Conservation (phyloP, 2,888 invertebrate species). For the Silvanus unidentatus region DNA sequence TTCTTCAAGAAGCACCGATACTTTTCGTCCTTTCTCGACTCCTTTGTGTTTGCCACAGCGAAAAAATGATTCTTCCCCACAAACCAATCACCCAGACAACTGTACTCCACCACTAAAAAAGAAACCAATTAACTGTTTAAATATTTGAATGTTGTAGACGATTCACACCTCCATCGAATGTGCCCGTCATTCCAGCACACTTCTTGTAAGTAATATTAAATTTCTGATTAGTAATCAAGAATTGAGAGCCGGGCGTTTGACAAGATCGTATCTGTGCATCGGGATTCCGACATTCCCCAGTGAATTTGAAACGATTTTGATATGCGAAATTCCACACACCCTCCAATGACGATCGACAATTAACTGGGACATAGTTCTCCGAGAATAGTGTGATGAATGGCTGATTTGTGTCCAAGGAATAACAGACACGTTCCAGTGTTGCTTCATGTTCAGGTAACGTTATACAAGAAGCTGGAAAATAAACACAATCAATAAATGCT, state of each 20-base stretch:
- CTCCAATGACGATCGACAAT: conserved; percentile 87
- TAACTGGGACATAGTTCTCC: conserved; percentile 83
- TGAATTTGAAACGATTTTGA: conserved; percentile 79
- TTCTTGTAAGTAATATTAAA: conserved; percentile 91
- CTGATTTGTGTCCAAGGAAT: conserved; percentile 67
- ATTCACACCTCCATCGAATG: conserved; percentile 64
- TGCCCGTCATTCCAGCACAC: conserved; percentile 84
- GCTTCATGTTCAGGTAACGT: conserved; percentile 61
- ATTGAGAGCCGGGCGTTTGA: conserved; percentile 93
- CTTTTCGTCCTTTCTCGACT: conserved; percentile 90
- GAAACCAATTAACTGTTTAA: too few species aligned
- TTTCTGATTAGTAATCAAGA: conserved; percentile 93
- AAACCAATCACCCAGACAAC: conserved; percentile 93
- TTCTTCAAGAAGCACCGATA: conserved; percentile 92
- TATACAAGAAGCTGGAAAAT: conserved; percentile 62
- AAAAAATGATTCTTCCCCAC: conserved; percentile 94
- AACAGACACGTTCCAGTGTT: conserved; percentile 71
- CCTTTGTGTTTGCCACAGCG: conserved; percentile 94
- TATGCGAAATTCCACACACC: conserved; percentile 92
- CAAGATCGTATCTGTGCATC: conserved; percentile 89
- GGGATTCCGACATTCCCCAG: conserved; percentile 80
- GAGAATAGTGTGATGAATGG: conserved; percentile 81
- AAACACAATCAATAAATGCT: neutral
- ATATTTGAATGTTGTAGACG: neutral
- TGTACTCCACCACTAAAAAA: conserved; percentile 65